Conservation (phyloP, 2,113 vertebrate genomes). For the Microtus montanus region DNA sequence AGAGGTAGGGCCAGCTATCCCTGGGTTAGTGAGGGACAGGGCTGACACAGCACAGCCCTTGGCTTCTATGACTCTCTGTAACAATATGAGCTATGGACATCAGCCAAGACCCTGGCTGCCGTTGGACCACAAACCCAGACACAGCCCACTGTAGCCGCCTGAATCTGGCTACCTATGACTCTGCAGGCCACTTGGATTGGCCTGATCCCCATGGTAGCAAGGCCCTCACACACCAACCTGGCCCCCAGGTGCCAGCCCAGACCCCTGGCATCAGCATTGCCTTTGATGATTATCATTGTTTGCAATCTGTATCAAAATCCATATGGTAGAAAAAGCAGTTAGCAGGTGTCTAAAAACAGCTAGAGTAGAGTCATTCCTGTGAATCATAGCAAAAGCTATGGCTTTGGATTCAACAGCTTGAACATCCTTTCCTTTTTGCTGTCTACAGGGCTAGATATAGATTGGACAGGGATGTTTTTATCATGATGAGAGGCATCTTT, state of each 20-base stretch:
- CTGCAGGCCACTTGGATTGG: background rate
- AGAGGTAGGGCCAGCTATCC: background rate
- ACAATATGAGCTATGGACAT: background rate
- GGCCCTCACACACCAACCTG: background rate
- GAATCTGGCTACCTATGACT: background rate
- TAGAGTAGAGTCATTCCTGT: background rate
- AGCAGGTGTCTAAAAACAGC: background rate
- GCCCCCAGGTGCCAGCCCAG: background rate
- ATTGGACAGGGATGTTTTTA: background rate
- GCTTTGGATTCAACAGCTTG: background rate
- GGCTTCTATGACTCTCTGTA: background rate
- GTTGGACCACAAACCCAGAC: no score
- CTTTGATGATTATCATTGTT: background rate
- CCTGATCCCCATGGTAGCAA: background rate
- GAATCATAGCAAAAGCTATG: background rate
- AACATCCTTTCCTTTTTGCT: no score
- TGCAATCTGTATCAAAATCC: background rate
- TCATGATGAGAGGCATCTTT: background rate
- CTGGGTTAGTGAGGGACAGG: background rate
- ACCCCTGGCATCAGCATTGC: background rate
- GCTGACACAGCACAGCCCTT: background rate
- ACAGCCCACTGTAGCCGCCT: background rate
- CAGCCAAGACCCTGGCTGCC: background rate
- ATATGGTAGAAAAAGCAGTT: background rate
- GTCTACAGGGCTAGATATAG: background rate